Evolutionary conservation across 2,888 invertebrate species (phyloP), one percentile per base, ranked within the genome.

Genomic region (Apamea sordens): DNA sequence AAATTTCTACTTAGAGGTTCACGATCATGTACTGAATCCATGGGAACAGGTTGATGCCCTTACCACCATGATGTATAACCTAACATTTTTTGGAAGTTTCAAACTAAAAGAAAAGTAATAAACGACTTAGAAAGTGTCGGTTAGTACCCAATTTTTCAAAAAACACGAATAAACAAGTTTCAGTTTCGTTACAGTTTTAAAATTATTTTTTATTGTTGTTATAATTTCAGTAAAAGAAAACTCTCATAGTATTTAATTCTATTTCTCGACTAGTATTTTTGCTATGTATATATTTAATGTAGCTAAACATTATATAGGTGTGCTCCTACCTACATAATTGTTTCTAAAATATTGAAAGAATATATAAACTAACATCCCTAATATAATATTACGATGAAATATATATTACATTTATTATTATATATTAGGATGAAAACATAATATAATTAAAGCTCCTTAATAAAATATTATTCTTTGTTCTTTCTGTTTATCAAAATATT

Each of bases 41-140:
- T 47, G 50, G 50, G 18, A 18, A 15, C 50, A 6, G 50, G 50
- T 50, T 5, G 15, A 50, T 18, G 50, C 18, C 7, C 50, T 7
- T 21, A 18, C 7, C 50, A 21, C 0, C 18, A 18, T 50, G n/a
- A n/a, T n/a, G 18, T 18, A 1, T 50, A 50, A 18, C 18, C 6
- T 50, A 50, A 50, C 18, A 50, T 28, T 47, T 47, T 18, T 11
- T 18, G 21, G 1, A 47, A 47, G 11, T 47, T 28, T 21, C 4
- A 47, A 69, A 72, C 41, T 32, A 73, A 59, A 75, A 75, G 10
- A 32, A 44, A 44, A 56, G 41, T 56, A 71, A 56, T 56, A 44
- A 75, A 24, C 18, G 36, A 69, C 36, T 50, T 36, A 2, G 7
- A 50, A 68, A 50, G n/a, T 50, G 36, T 21, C 11, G 21, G 36